Conservation (phyloP, 2,888 invertebrate species). For the Phalangium opilio region DNA sequence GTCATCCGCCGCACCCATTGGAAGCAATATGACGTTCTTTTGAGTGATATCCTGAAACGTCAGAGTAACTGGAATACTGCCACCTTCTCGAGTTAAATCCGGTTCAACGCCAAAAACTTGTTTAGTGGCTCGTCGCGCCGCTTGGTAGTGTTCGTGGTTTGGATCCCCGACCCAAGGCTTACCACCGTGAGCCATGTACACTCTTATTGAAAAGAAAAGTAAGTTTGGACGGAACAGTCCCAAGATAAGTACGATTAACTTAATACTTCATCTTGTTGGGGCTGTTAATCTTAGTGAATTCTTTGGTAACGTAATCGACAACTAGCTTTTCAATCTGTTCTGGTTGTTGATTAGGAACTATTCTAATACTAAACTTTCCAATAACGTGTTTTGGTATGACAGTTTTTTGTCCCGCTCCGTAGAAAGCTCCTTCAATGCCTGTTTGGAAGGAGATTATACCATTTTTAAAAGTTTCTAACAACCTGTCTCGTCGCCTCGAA, state of each 20-base stretch:
- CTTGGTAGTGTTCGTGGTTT: conserved; percentile 77
- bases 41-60: conserved; percentile 74
- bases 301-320: conserved; percentile 51
- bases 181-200: conserved; percentile 52
- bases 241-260: not conserved
- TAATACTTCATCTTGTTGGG: conserved; percentile 44
- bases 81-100: conserved; percentile 59
- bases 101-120: conserved; percentile 20
- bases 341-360: conserved; percentile 88
- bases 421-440: conserved; percentile 82
- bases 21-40: conserved; percentile 82
- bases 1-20: conserved; percentile 89
- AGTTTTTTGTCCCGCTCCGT: conserved; percentile 83
- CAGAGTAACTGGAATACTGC: conserved; percentile 90
- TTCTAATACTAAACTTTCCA: conserved; percentile 91
- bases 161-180: conserved; percentile 88
- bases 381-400: conserved; percentile 84
- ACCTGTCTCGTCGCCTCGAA: not conserved
- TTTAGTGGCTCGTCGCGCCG: conserved; percentile 46
- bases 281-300: conserved; percentile 63
- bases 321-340: conserved; percentile 66
- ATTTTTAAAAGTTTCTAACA: not conserved
- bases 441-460: not conserved
- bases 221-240: too few species aligned
- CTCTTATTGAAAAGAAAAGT: conserved; percentile 19